phyloP scores from a whole-genome alignment of 2,888 invertebrate species.

The Mayetiola destructor region DNA sequence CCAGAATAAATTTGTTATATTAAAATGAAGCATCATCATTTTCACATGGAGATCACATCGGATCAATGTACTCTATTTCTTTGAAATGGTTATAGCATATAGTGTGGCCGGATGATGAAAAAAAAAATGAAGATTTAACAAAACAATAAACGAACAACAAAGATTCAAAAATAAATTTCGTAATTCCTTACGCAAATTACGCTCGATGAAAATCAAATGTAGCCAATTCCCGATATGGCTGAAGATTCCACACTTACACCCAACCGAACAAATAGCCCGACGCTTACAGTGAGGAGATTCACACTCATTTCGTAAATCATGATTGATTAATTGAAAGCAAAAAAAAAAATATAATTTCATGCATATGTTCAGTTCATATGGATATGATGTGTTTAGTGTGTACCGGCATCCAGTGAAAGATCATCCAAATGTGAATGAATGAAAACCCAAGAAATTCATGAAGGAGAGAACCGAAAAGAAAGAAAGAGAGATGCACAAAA shows the following conservation, averaged over 20 bases:
- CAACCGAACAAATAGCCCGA: neutral
- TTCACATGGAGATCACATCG: neutral
- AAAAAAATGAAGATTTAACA: neutral
- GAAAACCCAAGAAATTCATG: no score
- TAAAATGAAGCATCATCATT: neutral
- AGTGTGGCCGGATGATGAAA: neutral
- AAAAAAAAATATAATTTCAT: no score
- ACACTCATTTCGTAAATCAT: conserved; percentile 8
- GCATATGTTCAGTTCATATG: no score
- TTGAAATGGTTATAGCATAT: neutral
- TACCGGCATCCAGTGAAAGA: no score
- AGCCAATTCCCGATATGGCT: neutral
- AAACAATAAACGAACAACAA: neutral
- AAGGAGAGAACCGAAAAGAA: no score
- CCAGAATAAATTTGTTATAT: neutral
- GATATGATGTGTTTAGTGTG: no score
- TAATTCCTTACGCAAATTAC: conserved; percentile 8
- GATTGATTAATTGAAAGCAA: conserved; percentile 12
- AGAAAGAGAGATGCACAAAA: no score
- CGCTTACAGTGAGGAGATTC: neutral
- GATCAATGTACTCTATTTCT: neutral
- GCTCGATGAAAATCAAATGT: neutral
- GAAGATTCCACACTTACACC: neutral
- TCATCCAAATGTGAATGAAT: no score
- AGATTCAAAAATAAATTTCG: neutral